Evolutionary conservation across 2,888 invertebrate genomes (phyloP), one percentile per base, ranked within the genome.

Genomic region (Invenusta paracnida): DNA sequence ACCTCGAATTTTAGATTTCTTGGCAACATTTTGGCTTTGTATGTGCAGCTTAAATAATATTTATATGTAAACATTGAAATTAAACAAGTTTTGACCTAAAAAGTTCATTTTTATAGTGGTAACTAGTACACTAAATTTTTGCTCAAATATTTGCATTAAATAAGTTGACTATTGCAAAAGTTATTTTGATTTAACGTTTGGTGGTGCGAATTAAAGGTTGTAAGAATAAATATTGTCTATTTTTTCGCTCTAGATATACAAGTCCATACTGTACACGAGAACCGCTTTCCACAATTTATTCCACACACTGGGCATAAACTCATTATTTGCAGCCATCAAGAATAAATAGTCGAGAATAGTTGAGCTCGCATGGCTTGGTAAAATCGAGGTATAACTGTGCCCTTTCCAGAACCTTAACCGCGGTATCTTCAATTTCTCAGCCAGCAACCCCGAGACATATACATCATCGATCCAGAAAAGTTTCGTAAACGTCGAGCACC

Each of bases 381-480:
- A 66, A 48, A 85, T 84, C 1, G 48, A 67, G 23, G 85, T 29
- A 66, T 86, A 86, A 5, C 67, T 66, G 28, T 85, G 86, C 1
- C 86, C 86, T 11, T 31, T 84, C 67, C 66, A 87, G 67, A 86
- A 86, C 66, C 30, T 28, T 25, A 23, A 23, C 30, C 83, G 48
- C 1, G 85, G 86, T 29, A 86, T 86, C 17, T 29, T 23, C 17
- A 86, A 25, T 30, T 66, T 67, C 13, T 85, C 86, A 5, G 86
- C 67, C 27, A 86, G 28, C 23, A 86, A 67, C 28, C 86, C 86
- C 1, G 67, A 30, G 29, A 86, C 86, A 31, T 86, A 85, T 0
- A 86, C 86, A 29, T 86, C 86, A 31, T 86, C 86, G 25, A 86
- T 86, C 86, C 86, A 86, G 85, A 86, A 86, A 31, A 86, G 86